phyloP scores from a whole-genome alignment of 2,113 vertebrate species.

The Prionailurus bengalensis region DNA sequence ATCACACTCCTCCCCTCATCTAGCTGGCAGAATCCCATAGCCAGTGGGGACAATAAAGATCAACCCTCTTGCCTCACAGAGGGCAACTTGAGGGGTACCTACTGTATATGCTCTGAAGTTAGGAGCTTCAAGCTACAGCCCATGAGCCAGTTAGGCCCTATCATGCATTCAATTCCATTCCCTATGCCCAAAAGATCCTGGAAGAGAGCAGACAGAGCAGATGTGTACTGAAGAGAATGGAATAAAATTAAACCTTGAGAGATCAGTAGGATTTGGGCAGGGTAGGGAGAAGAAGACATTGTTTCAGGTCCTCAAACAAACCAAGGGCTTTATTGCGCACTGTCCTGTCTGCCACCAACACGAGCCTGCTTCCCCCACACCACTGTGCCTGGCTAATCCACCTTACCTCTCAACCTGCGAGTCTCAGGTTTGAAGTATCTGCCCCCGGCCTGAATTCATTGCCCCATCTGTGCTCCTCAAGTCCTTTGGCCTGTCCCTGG shows the following conservation, averaged over 20 bases:
- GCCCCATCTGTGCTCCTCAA: not conserved
- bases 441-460: not conserved
- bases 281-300: not conserved
- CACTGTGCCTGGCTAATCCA: fast-evolving
- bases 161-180: not conserved
- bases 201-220: not conserved
- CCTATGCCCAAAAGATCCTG: not conserved
- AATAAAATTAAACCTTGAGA: not conserved
- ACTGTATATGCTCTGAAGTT: not conserved
- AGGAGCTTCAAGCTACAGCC: not conserved
- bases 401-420: no score
- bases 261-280: not conserved
- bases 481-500: not conserved
- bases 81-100: not conserved
- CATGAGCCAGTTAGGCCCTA: not conserved
- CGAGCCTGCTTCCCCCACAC: not conserved
- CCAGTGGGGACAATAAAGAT: not conserved
- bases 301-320: not conserved
- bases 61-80: not conserved
- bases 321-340: not conserved
- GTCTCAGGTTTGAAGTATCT: not conserved
- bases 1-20: not conserved
- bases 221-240: not conserved
- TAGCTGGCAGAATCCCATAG: not conserved
- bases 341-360: not conserved